A percentile compares a stretch with the other conserved stretches of the same genome.
Conservation (phyloP, 2,797 vertebrate species). For the Rallus crepitans region DNA sequence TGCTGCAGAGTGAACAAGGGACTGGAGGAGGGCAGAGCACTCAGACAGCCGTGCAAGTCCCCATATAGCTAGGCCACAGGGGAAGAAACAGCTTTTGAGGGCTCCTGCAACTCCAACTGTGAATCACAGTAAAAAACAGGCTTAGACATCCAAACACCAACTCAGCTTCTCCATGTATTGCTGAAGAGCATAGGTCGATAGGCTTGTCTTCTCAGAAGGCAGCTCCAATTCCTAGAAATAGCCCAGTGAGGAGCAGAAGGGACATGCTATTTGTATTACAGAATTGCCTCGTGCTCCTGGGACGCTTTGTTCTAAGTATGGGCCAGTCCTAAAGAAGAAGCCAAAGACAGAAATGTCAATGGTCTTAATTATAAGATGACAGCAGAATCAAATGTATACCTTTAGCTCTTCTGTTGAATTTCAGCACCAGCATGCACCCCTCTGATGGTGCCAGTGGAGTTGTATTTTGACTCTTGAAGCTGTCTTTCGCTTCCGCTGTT, state of each 20-base stretch:
- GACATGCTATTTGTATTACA: conserved; percentile 13
- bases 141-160: neutral
- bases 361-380: neutral
- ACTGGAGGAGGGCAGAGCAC: neutral
- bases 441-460: neutral
- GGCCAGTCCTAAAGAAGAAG: neutral
- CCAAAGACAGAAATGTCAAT: neutral
- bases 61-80: accelerated
- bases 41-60: neutral
- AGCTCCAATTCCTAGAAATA: conserved; percentile 31
- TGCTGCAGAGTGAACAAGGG: neutral
- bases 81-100: neutral
- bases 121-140: neutral
- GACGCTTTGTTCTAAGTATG: neutral
- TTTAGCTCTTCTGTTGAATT: neutral
- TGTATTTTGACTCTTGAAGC: neutral
- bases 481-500: neutral
- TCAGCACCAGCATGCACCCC: neutral
- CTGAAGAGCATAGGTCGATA: neutral
- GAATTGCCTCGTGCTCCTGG: neutral
- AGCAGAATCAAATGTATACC: neutral
- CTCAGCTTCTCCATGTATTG: neutral
- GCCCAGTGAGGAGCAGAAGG: neutral
- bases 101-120: neutral
- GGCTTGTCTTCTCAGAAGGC: conserved; percentile 61